Conservation (phyloP, 1,140 invertebrate genomes). For the Lucilia cuprina region DNA sequence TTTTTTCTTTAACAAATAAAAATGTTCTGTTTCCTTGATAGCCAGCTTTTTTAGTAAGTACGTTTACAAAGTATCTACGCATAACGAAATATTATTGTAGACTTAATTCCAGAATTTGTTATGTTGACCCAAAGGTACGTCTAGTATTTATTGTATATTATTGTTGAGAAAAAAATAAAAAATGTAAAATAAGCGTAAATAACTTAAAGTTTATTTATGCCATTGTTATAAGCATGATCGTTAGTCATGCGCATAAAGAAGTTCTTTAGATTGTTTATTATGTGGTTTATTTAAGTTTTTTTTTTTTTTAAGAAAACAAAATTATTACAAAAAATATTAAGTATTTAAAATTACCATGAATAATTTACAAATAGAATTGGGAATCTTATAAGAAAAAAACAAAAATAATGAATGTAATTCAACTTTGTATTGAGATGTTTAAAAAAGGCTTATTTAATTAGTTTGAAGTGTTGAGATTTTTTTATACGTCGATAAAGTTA, state of each 20-base stretch:
- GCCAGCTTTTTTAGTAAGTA: neutral
- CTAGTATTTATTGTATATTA: neutral
- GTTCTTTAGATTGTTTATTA: neutral
- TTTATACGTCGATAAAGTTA: no score
- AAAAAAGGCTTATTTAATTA: no score
- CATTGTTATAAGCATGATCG: slow-evolving; percentile 20
- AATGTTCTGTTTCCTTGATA: neutral
- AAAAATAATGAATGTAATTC: neutral
- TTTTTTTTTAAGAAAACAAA: neutral
- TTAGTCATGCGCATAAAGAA: slow-evolving; percentile 23
- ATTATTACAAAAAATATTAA: slow-evolving; percentile 6
- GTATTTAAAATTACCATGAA: slow-evolving; percentile 25
- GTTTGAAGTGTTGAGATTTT: no score
- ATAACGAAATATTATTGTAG: neutral
- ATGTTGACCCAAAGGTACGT: neutral
- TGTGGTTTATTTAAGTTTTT: neutral
- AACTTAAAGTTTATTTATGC: slow-evolving; percentile 24
- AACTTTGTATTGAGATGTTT: neutral
- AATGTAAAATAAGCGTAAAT: neutral
- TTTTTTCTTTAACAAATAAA: no score
- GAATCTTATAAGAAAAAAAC: neutral
- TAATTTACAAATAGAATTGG: neutral
- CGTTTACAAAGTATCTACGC: neutral
- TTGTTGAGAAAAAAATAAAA: neutral
- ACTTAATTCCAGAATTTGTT: slow-evolving; percentile 8